Evolutionary conservation across 2,888 invertebrate genomes (phyloP).

Genomic region (Heliconius ismenius): DNA sequence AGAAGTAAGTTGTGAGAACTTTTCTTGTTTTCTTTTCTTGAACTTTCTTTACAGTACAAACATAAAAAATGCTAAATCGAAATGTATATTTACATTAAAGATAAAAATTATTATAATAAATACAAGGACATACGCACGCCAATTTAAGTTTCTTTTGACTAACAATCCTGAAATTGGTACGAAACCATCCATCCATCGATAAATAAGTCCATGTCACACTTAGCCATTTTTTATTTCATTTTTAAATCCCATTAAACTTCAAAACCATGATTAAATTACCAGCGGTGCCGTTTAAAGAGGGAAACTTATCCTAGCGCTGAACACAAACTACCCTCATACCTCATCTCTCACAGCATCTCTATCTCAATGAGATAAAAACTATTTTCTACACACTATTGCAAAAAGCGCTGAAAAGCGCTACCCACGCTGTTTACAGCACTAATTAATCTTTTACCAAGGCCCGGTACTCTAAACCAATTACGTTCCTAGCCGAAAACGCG

Average conservation of each 20-base stretch:
- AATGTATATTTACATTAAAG: too few relatives aligned
- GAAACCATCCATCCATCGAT: too few relatives aligned
- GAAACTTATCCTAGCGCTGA: neutral
- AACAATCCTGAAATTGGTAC: too few relatives aligned
- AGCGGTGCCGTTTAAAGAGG: neutral
- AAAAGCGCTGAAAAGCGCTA: constrained; percentile 64
- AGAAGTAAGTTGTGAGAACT: too few relatives aligned
- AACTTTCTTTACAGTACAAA: too few relatives aligned
- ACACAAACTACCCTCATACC: neutral
- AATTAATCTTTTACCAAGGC: constrained; percentile 76
- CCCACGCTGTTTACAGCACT: constrained; percentile 70
- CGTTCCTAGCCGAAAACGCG: constrained; percentile 71
- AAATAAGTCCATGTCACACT: too few relatives aligned
- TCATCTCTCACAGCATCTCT: constrained; percentile 12
- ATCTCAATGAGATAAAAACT: constrained; percentile 42
- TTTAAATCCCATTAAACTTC: neutral
- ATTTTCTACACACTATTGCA: constrained; percentile 45
- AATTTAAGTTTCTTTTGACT: too few relatives aligned
- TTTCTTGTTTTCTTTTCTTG: too few relatives aligned
- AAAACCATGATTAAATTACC: constrained; percentile 14
- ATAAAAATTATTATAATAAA: too few relatives aligned
- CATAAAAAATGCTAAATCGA: too few relatives aligned
- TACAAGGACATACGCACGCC: too few relatives aligned
- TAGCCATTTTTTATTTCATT: neutral
- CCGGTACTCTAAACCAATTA: constrained; percentile 75